These are phyloP conservation scores for Eristalis pertinax DNA, from an alignment of 2,888 invertebrate species.

Conservation along the genomic window DNA sequence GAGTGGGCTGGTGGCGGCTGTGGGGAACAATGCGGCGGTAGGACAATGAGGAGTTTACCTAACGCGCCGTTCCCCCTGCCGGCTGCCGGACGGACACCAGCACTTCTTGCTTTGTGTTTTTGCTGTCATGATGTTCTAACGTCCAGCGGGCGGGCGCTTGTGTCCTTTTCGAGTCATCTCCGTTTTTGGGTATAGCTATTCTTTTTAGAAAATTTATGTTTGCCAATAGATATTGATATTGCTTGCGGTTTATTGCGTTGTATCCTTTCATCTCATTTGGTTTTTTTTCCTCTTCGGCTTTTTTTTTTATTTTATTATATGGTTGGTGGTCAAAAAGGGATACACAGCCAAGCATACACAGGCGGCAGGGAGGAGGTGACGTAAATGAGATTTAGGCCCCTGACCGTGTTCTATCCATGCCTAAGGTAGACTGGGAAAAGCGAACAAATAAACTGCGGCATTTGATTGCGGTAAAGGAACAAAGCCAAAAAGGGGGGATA, in stretches of 20 bases:
- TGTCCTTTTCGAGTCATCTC: slow-evolving; percentile 35
- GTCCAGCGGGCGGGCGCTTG: not conserved
- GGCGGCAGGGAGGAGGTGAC: not conserved
- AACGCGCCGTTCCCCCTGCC: slow-evolving; percentile 24
- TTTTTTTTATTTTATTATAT: slow-evolving; percentile 9
- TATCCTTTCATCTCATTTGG: slow-evolving; percentile 70
- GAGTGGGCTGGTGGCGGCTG: not conserved
- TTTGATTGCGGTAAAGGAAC: slow-evolving; percentile 49
- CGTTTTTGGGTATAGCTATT: slow-evolving; percentile 25
- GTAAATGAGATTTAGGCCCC: slow-evolving; percentile 52
- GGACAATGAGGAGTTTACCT: slow-evolving; percentile 59
- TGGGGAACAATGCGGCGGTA: not conserved
- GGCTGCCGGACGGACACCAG: slow-evolving; percentile 16
- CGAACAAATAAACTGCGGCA: slow-evolving; percentile 60
- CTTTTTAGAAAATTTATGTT: slow-evolving; percentile 63
- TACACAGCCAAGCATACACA: not conserved
- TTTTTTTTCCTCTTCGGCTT: slow-evolving; percentile 31
- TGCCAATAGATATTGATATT: slow-evolving; percentile 71
- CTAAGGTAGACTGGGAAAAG: slow-evolving; percentile 31
- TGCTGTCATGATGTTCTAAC: not conserved
- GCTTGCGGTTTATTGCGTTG: slow-evolving; percentile 70
- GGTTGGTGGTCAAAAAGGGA: slow-evolving; percentile 13
- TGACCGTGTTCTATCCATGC: slow-evolving; percentile 8
- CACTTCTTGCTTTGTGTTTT: not conserved
- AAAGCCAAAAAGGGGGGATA: slow-evolving; percentile 33